Evolutionary conservation across 2,797 vertebrate genomes (phyloP).

Genomic region (Leuciscus waleckii): DNA sequence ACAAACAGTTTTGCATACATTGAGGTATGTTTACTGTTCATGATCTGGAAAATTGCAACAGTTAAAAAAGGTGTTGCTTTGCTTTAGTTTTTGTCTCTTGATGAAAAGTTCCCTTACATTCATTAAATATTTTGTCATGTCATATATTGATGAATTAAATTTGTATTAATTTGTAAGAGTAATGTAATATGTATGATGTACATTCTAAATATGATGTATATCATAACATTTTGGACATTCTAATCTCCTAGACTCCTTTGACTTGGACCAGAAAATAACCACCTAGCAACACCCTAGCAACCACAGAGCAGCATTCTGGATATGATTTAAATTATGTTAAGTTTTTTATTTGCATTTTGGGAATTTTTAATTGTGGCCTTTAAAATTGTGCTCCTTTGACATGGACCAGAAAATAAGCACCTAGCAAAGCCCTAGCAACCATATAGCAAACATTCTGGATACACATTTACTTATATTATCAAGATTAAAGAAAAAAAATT

Average conservation of each 20-base stretch:
- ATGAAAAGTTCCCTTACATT: not conserved
- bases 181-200: not conserved
- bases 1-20: not conserved
- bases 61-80: not conserved
- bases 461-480: not conserved
- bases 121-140: not conserved
- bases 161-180: not conserved
- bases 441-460: not conserved
- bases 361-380: not conserved
- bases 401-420: not conserved
- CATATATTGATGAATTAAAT: not conserved
- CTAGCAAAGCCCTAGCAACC: not conserved
- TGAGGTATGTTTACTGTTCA: not conserved
- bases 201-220: not conserved
- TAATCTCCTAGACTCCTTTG: not conserved
- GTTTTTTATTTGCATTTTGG: not conserved
- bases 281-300: not conserved
- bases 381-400: not conserved
- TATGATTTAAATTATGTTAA: not conserved
- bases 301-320: not conserved
- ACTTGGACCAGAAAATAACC: not conserved
- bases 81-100: not conserved
- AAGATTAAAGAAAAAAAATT: not conserved
- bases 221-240: not conserved
- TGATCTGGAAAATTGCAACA: not conserved